Conservation (phyloP, 2,888 invertebrate genomes). For the Zygaena filipendulae region DNA sequence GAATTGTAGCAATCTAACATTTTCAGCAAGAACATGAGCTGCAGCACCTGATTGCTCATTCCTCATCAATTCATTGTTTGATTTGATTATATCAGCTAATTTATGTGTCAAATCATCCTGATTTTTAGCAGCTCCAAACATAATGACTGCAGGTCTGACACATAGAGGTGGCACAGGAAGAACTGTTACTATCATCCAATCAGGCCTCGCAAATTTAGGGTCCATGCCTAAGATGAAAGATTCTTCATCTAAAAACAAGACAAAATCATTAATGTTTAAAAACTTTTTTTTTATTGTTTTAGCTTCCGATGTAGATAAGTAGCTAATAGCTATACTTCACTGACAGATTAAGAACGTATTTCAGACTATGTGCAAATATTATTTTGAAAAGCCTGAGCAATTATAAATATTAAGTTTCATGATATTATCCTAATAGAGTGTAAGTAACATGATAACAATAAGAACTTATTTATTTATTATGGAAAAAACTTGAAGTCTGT, state of each 20-base stretch:
- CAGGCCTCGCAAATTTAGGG: constrained; percentile 95
- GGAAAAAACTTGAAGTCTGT: too few species aligned
- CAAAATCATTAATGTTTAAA: constrained; percentile 9
- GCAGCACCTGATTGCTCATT: constrained; percentile 98
- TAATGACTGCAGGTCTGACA: constrained; percentile 97
- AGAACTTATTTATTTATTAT: too few species aligned
- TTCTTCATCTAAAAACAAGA: constrained; percentile 84
- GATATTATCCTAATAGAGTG: too few species aligned
- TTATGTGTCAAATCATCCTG: constrained; percentile 99
- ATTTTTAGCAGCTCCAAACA: constrained; percentile 99
- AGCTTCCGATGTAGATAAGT: too few species aligned
- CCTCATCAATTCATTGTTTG: constrained; percentile 94
- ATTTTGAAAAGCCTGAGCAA: too few species aligned
- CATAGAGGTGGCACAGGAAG: constrained; percentile 96
- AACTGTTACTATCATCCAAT: constrained; percentile 99
- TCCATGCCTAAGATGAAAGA: constrained; percentile 96
- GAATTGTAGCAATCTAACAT: constrained; percentile 97
- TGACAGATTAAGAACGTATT: too few species aligned
- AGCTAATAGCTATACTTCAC: too few species aligned
- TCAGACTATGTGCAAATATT: too few species aligned
- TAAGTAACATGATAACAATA: too few species aligned
- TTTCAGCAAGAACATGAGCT: constrained; percentile 96
- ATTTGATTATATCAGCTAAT: constrained; percentile 97
- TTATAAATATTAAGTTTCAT: too few species aligned
- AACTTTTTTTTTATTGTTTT: too few species aligned